phyloP scores from a whole-genome alignment of 64 coral and sea anemone genomes.

The Catalaphyllia jardinei region DNA sequence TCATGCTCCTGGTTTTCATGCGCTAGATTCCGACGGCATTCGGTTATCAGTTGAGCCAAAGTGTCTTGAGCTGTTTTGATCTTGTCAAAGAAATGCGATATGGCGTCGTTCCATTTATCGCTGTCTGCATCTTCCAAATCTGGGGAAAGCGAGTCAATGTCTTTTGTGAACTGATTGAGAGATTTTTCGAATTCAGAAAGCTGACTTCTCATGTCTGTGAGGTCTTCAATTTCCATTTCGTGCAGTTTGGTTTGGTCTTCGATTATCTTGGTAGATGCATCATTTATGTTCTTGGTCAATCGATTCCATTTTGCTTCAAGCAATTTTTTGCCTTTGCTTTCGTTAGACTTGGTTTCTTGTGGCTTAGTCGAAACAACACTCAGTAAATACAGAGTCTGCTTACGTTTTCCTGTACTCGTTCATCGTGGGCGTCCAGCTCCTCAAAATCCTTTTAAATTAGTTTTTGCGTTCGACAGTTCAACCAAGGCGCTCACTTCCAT shows the following conservation, averaged over 20 bases:
- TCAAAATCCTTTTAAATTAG: no score
- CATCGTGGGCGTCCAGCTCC: neutral
- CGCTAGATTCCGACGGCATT: conserved; percentile 1
- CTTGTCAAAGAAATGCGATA: conserved; percentile 14
- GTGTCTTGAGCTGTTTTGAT: conserved; percentile 2
- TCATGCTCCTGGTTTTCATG: conserved; percentile 1
- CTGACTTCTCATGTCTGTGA: neutral
- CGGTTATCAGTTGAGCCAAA: conserved; percentile 3
- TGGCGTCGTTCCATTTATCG: conserved; percentile 27
- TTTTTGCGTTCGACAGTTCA: no score
- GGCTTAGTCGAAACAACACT: neutral
- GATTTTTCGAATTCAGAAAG: conserved; percentile 8
- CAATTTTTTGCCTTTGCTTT: no score
- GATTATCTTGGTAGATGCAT: neutral
- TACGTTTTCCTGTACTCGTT: conserved; percentile 8
- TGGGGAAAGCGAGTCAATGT: neutral
- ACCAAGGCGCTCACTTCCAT: no score
- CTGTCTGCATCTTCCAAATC: conserved; percentile 29
- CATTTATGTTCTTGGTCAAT: no score
- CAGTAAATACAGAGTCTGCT: neutral
- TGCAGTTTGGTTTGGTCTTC: neutral
- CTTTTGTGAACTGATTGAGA: neutral
- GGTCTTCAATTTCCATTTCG: conserved; percentile 34
- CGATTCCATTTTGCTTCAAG: no score
- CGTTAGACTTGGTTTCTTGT: conserved; percentile 1